These are phyloP conservation scores for Lithophane semibrunnea DNA, from an alignment of 2,888 invertebrate genomes.

Conservation along the genomic window DNA sequence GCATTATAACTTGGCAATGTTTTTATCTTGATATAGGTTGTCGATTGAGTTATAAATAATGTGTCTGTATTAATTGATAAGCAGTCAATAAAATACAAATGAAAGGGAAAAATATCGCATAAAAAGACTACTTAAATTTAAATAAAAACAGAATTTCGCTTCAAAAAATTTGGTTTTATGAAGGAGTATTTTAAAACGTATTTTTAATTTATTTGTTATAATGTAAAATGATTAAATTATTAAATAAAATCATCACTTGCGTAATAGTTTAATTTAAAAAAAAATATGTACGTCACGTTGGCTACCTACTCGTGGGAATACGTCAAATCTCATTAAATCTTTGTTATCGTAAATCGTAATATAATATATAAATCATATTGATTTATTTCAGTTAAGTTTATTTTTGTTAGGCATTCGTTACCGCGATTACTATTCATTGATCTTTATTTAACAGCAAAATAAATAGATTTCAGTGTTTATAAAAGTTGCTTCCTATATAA, in stretches of 20 bases:
- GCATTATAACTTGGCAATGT: not conserved
- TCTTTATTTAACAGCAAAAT: conserved; percentile 7
- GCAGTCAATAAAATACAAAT: not conserved
- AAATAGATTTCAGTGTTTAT: not conserved
- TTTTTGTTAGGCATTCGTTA: conserved; percentile 13
- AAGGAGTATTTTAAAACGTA: not conserved
- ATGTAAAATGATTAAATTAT: not conserved
- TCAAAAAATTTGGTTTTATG: not conserved
- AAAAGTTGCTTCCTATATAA: not conserved
- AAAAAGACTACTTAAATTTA: too few relatives aligned
- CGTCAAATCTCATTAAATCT: conserved; percentile 12
- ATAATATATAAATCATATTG: conserved; percentile 45
- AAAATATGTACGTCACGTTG: not conserved
- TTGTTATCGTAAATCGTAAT: conserved; percentile 6
- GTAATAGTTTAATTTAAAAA: not conserved
- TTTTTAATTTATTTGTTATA: not conserved
- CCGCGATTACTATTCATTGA: not conserved
- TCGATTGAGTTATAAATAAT: conserved; percentile 7
- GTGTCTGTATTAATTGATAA: not conserved
- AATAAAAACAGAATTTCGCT: not conserved
- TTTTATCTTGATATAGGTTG: not conserved
- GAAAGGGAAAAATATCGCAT: too few relatives aligned
- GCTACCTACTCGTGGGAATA: conserved; percentile 22
- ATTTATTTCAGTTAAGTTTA: conserved; percentile 26
- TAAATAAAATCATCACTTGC: too few relatives aligned